Base-by-base conservation (phyloP, 2,113 vertebrate species). In the Campylorhamphus procurvoides region DNA sequence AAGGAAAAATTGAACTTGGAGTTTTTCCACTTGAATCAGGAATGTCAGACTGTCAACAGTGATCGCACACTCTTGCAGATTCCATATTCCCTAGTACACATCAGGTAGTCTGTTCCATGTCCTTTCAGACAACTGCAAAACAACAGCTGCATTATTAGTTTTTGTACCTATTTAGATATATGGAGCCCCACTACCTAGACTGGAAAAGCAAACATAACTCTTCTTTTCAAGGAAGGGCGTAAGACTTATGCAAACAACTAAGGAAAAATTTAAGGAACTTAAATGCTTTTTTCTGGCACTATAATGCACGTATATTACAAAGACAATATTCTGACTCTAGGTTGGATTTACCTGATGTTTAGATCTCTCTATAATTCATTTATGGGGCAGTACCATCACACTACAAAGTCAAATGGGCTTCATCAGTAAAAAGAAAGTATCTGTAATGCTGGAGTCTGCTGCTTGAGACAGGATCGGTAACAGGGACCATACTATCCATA, bases 401-500 rank as follows among this genome's bases (percentile, higher is more conserved):
- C 12, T 62, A 47, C 25, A 39, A 86, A 74, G 18, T 58, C 46
- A 73, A 53, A 60, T 6, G 7, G 7, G 8, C 17, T n/a, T 94
- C 46, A 44, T 18, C 24, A 73, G 75, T 82, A n/a, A 52, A 93
- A 80, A 49, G 35, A 82, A 79, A 49, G 27, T n/a, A 55, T 40
- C 7, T 80, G 24, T 49, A 86, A 28, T 1, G 6, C 23, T 40
- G 27, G 14, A 81, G 11, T 50, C 60, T 89, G 68, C 35, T 87
- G 47, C 47, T 75, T 20, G 59, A 23, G 10, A 31, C 0, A 0
- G 44, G 24, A 56, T 39, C 0, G 0, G 24, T 71, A 40, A 46
- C 46, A 35, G 28, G n/a, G 69, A 71, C 20, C 31, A 22, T 56
- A 27, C 3, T 22, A 8, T 27, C 37, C 40, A 12, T 16, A 55